Evolutionary conservation across 1,140 invertebrate genomes (phyloP).

Genomic region (Lamellibrachia luymesi): DNA sequence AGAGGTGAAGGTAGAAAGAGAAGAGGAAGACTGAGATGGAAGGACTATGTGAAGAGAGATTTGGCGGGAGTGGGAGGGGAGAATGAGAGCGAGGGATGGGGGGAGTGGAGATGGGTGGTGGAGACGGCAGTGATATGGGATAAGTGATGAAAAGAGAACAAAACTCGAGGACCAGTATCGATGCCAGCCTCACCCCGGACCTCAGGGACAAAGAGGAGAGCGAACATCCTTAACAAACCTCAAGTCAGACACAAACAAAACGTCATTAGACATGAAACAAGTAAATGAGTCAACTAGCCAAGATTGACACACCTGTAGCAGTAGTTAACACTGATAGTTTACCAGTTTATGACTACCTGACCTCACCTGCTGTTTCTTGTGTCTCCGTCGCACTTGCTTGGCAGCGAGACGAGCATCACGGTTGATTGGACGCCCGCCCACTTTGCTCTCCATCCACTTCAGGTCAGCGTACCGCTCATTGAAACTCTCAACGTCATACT

Average conservation of each 20-base stretch:
- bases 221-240: neutral
- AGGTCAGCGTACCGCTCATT: conserved; percentile 80
- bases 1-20: too few species aligned
- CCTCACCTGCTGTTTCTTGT: conserved; percentile 12
- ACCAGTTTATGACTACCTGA: neutral
- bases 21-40: too few species aligned
- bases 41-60: too few species aligned
- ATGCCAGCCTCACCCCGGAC: too few species aligned
- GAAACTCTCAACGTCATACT: conserved; percentile 82
- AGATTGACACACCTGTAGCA: too few species aligned
- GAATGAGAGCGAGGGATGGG: too few species aligned
- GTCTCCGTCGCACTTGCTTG: neutral
- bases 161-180: too few species aligned
- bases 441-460: conserved; percentile 81
- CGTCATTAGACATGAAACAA: neutral
- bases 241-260: neutral
- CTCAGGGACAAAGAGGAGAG: neutral
- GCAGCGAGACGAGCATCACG: neutral
- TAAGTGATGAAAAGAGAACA: too few species aligned
- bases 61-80: too few species aligned
- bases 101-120: too few species aligned
- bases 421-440: conserved; percentile 47
- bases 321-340: neutral
- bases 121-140: too few species aligned
- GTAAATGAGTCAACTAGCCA: too few species aligned